Conservation (phyloP, 2,797 vertebrate species). For the Caiman crocodilus region DNA sequence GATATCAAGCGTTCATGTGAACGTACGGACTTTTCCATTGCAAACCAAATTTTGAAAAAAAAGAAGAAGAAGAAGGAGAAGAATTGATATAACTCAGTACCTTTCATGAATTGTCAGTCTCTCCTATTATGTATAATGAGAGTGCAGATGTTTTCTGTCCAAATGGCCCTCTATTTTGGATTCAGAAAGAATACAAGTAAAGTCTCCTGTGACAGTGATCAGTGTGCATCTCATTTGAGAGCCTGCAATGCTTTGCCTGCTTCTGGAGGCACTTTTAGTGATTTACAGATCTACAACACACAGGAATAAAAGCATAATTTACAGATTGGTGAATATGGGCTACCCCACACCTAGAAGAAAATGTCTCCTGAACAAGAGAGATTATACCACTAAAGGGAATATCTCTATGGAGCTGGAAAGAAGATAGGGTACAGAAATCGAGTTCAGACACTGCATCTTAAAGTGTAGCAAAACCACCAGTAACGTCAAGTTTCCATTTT, state of each 20-base stretch:
- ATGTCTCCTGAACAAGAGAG: not conserved
- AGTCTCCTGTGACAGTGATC: fast-evolving
- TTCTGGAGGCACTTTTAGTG: not conserved
- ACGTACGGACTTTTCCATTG: no score
- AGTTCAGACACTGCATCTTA: not conserved
- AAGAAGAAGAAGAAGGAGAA: not conserved
- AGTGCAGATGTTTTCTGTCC: not conserved
- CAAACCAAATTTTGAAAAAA: not conserved
- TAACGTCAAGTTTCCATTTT: no score
- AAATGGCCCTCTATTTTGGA: not conserved
- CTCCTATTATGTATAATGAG: not conserved
- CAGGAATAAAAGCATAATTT: not conserved
- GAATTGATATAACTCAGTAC: not conserved
- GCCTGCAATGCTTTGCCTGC: not conserved
- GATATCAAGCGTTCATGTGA: no score
- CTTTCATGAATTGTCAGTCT: not conserved
- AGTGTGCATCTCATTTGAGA: not conserved
- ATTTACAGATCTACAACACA: not conserved
- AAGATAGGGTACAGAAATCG: not conserved
- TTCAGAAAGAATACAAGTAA: not conserved
- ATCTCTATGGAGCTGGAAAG: not conserved
- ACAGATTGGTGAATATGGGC: not conserved
- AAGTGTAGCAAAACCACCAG: no score
- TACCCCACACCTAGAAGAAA: not conserved
- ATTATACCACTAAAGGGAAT: not conserved